Evolutionary conservation across 2,888 invertebrate species (phyloP).

Genomic region (Lottia scabra): DNA sequence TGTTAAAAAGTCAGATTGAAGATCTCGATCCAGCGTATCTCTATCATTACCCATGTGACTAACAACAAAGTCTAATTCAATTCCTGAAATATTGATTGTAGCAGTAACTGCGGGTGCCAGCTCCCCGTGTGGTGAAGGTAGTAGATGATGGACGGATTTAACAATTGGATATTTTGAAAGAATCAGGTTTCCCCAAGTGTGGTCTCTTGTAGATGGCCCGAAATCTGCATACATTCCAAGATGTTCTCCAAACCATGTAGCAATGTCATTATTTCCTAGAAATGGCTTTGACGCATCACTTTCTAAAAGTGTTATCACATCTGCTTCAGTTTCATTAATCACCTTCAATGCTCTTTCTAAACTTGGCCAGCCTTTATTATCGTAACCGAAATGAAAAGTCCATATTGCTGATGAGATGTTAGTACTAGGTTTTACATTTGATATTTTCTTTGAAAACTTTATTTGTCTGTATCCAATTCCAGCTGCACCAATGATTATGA

Average conservation of each 20-base stretch:
- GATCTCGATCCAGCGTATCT: constrained; percentile 66
- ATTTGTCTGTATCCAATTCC: background rate
- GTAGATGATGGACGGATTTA: constrained; percentile 65
- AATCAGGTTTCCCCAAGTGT: constrained; percentile 69
- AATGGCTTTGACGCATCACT: constrained; percentile 70
- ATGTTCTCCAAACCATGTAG: constrained; percentile 67
- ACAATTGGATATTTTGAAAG: constrained; percentile 69
- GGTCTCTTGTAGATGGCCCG: constrained; percentile 68
- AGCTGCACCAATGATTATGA: background rate
- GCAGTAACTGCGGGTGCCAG: constrained; percentile 69
- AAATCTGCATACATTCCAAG: constrained; percentile 69
- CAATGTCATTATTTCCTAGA: constrained; percentile 69
- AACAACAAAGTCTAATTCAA: constrained; percentile 67
- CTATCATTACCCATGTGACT: constrained; percentile 70
- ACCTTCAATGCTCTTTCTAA: constrained; percentile 63
- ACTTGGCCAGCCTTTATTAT: constrained; percentile 70
- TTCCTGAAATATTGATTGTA: constrained; percentile 65
- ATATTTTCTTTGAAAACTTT: background rate
- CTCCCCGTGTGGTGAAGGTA: constrained; percentile 70
- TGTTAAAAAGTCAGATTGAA: constrained; percentile 65
- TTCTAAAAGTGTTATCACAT: constrained; percentile 68
- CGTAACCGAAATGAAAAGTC: constrained; percentile 70
- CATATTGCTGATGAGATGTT: constrained; percentile 66
- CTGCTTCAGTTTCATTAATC: constrained; percentile 66
- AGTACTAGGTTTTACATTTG: constrained; percentile 27